phyloP scores from a whole-genome alignment of 2,797 vertebrate species.

The Orientallactaga sibirica region DNA sequence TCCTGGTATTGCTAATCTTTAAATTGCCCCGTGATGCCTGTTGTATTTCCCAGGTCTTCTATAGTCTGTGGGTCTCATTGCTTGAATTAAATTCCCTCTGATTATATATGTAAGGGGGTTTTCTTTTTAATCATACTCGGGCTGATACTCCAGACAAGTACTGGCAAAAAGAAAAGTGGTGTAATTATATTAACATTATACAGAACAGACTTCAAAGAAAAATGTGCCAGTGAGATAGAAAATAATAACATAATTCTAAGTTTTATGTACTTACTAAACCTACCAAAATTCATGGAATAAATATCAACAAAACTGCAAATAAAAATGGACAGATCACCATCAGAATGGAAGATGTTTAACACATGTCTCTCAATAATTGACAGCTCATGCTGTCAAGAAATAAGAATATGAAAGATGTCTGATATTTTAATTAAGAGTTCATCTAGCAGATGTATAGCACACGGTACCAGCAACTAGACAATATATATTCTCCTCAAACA shows the following conservation, averaged over 20 bases:
- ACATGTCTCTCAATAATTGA: slow-evolving; percentile 33
- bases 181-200: slow-evolving; percentile 25
- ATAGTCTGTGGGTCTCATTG: background rate
- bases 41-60: background rate
- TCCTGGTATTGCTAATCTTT: background rate
- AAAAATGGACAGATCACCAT: background rate
- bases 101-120: slow-evolving; percentile 49
- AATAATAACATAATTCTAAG: background rate
- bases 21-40: background rate
- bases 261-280: background rate
- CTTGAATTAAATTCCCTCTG: slow-evolving; percentile 3
- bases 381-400: slow-evolving; percentile 8
- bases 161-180: slow-evolving; percentile 27
- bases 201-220: slow-evolving; percentile 16
- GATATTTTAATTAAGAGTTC: slow-evolving; percentile 34
- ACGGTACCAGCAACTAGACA: background rate
- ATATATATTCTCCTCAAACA: background rate
- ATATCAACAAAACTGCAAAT: slow-evolving; percentile 20
- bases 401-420: slow-evolving; percentile 26
- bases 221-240: slow-evolving; percentile 36
- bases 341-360: background rate
- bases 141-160: slow-evolving; percentile 21
- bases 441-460: slow-evolving; percentile 24
- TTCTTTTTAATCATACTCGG: slow-evolving; percentile 26
- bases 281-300: slow-evolving; percentile 2